Percentiles rank a stretch among this genome's conserved stretches.
These are phyloP conservation scores for Heliocidaris erythrogramma DNA, from an alignment of 35 echinoderm and acorn worm genomes.

Conservation along the genomic window DNA sequence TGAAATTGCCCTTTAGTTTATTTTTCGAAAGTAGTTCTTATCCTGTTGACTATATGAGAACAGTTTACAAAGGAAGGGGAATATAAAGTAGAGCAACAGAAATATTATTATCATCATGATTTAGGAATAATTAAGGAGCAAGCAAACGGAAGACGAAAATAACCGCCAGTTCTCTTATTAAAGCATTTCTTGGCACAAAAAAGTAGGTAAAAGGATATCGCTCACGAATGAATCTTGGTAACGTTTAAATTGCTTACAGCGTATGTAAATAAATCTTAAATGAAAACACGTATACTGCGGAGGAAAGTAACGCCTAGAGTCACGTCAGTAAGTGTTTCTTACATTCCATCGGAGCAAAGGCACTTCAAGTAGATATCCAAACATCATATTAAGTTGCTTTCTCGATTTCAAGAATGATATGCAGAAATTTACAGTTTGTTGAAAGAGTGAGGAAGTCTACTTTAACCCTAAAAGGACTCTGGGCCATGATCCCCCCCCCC, in stretches of 20 bases:
- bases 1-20: too few species aligned
- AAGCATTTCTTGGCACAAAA: not conserved
- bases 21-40: too few species aligned
- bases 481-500: too few species aligned
- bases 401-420: not conserved
- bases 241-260: not conserved
- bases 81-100: too few species aligned
- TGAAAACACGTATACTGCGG: not conserved
- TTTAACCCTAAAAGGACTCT: not conserved
- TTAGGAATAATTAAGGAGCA: too few species aligned
- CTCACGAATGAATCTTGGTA: not conserved
- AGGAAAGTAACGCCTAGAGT: not conserved
- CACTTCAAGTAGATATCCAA: not conserved
- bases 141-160: too few species aligned
- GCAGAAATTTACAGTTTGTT: not conserved
- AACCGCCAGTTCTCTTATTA: not conserved
- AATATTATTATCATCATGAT: too few species aligned
- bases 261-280: conserved; percentile 4
- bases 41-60: too few species aligned
- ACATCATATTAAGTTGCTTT: not conserved
- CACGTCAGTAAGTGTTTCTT: not conserved
- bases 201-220: not conserved
- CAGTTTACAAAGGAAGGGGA: too few species aligned
- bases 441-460: not conserved
- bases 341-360: not conserved